A percentile compares a stretch with the other conserved stretches of the same genome.
Evolutionary conservation across 2,888 invertebrate genomes (phyloP).

Genomic region (Caenorhabditis doughertyi): DNA sequence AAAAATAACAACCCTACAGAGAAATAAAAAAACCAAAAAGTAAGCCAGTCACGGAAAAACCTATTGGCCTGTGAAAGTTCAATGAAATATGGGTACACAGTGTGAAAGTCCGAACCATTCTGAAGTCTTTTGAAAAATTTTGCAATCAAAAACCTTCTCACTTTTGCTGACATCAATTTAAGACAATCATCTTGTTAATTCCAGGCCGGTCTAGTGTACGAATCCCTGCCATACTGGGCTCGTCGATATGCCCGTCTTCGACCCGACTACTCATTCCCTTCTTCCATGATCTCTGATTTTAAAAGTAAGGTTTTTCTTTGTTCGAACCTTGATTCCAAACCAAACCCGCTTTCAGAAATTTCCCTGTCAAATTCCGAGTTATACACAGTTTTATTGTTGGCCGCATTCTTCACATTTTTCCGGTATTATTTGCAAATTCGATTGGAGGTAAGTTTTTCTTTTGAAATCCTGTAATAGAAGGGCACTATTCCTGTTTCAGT

Average conservation of each 20-base stretch:
- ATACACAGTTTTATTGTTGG: conserved; percentile 62
- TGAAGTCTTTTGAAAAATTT: too few species aligned
- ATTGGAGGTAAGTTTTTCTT: conserved; percentile 24
- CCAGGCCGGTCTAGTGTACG: conserved; percentile 65
- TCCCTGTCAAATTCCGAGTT: conserved; percentile 61
- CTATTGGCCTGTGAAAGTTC: too few species aligned
- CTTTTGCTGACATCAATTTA: too few species aligned
- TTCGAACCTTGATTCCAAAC: not conserved
- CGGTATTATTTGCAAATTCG: conserved; percentile 68
- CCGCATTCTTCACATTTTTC: conserved; percentile 69
- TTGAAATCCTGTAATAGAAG: not conserved
- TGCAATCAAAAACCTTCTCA: too few species aligned
- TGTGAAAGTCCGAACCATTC: too few species aligned
- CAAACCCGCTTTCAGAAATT: conserved; percentile 45
- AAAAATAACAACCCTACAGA: too few species aligned
- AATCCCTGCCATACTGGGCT: conserved; percentile 71
- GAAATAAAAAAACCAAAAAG: too few species aligned
- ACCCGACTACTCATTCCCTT: conserved; percentile 74
- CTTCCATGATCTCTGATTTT: conserved; percentile 70
- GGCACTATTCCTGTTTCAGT: too few species aligned
- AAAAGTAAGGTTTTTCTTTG: too few species aligned
- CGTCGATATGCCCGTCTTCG: conserved; percentile 71
- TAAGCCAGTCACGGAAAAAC: too few species aligned
- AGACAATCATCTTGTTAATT: conserved; percentile 1
- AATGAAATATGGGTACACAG: too few species aligned